Percentiles rank a stretch among this genome's conserved stretches.
These are phyloP conservation scores for Paratrypauchen microcephalus DNA, from an alignment of 2,797 vertebrate species.

Conservation along the genomic window DNA sequence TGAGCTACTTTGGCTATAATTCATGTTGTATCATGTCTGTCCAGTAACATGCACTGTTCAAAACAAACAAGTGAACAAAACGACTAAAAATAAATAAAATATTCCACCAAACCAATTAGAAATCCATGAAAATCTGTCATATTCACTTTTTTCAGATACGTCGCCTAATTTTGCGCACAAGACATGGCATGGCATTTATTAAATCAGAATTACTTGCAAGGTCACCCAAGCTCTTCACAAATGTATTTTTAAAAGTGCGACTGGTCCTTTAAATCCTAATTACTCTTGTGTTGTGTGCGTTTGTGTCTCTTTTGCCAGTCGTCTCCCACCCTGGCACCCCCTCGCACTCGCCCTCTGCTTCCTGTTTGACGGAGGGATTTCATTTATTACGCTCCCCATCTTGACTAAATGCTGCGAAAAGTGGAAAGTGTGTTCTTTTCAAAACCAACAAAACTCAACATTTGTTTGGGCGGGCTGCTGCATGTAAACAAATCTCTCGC, in stretches of 20 bases:
- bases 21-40: too few relatives aligned
- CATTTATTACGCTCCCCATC: conserved; percentile 9
- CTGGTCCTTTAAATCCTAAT: conserved; percentile 11
- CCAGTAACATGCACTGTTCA: too few relatives aligned
- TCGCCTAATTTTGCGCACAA: background rate
- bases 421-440: conserved; percentile 22
- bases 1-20: too few relatives aligned
- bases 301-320: background rate
- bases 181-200: conserved; percentile 10
- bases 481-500: conserved; percentile 10
- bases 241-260: conserved; percentile 4
- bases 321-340: conserved; percentile 6
- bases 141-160: background rate
- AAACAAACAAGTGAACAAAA: too few relatives aligned
- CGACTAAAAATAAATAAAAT: too few relatives aligned
- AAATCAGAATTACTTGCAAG: conserved; percentile 8
- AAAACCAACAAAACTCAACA: conserved; percentile 18
- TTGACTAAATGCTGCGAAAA: conserved; percentile 5
- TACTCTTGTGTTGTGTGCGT: background rate
- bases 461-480: conserved; percentile 14
- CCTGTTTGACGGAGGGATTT: conserved; percentile 9
- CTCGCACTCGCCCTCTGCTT: background rate
- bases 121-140: too few relatives aligned
- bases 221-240: background rate
- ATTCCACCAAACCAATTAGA: too few relatives aligned